Evolutionary conservation across 2,113 vertebrate genomes (phyloP).

Genomic region (Odobenus rosmarus): DNA sequence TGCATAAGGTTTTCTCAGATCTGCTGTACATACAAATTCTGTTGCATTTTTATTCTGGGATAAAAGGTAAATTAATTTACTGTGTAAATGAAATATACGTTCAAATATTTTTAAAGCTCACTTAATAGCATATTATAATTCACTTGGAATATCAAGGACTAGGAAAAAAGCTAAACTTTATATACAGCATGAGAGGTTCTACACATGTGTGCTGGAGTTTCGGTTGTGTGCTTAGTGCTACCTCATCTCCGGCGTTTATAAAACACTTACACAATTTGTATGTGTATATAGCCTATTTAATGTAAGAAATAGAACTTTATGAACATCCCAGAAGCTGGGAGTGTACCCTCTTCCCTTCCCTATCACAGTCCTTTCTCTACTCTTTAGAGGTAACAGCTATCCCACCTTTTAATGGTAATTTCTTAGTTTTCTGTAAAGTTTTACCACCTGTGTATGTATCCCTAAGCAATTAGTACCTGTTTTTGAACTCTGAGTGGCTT

Average conservation of each 20-base stretch:
- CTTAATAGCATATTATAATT: neutral
- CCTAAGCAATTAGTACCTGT: neutral
- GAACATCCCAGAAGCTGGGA: neutral
- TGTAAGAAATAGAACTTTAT: neutral
- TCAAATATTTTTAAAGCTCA: neutral
- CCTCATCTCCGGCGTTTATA: too few relatives aligned
- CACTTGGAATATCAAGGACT: neutral
- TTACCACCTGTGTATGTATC: neutral
- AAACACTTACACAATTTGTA: neutral
- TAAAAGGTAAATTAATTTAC: neutral
- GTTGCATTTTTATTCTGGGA: neutral
- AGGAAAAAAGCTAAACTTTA: neutral
- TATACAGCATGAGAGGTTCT: neutral
- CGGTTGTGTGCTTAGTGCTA: neutral
- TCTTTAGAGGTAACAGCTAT: neutral
- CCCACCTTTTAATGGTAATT: neutral
- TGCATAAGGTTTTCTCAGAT: neutral
- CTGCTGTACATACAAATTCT: neutral
- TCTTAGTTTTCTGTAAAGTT: neutral
- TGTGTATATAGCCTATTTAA: neutral
- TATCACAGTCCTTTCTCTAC: neutral
- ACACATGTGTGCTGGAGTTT: neutral
- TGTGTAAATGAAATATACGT: neutral
- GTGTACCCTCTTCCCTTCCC: neutral
- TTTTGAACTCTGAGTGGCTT: neutral